Evolutionary conservation across 2,888 invertebrate genomes (phyloP).

Genomic region (Camponotus fellah): DNA sequence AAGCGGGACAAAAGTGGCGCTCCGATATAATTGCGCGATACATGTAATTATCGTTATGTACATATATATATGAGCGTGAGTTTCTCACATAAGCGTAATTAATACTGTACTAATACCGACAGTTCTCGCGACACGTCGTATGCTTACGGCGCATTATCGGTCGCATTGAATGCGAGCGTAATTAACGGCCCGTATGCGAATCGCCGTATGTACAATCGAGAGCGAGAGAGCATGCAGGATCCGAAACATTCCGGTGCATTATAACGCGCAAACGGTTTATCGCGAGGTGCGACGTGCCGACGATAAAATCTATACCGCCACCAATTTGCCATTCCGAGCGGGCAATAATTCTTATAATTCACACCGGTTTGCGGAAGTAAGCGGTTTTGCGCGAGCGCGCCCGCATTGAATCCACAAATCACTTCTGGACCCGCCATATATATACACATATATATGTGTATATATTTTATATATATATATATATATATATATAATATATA

Average conservation of each 20-base stretch:
- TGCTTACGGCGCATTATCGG: slow-evolving; percentile 54
- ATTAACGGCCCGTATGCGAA: slow-evolving; percentile 56
- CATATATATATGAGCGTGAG: neutral
- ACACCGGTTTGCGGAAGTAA: slow-evolving; percentile 71
- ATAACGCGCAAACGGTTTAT: slow-evolving; percentile 33
- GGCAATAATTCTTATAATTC: slow-evolving; percentile 74
- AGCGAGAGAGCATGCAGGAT: slow-evolving; percentile 8
- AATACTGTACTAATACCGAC: slow-evolving; percentile 46
- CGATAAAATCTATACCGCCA: slow-evolving; percentile 70
- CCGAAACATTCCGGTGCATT: slow-evolving; percentile 61
- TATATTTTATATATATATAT: neutral
- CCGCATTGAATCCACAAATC: slow-evolving; percentile 72
- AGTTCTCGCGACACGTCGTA: slow-evolving; percentile 33
- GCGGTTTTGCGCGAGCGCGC: slow-evolving; percentile 69
- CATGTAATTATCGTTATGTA: slow-evolving; percentile 37
- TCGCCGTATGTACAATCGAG: slow-evolving; percentile 27
- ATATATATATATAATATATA: neutral
- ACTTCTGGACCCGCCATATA: slow-evolving; percentile 42
- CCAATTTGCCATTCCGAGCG: slow-evolving; percentile 70
- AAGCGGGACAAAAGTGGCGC: slow-evolving; percentile 7
- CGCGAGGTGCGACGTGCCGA: slow-evolving; percentile 51
- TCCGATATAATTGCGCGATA: slow-evolving; percentile 23
- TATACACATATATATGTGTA: slow-evolving; percentile 1
- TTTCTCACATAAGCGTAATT: slow-evolving; percentile 39
- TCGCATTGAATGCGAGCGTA: slow-evolving; percentile 43